Evolutionary conservation across 2,797 vertebrate species (phyloP).

Genomic region (Microtus obscurus): DNA sequence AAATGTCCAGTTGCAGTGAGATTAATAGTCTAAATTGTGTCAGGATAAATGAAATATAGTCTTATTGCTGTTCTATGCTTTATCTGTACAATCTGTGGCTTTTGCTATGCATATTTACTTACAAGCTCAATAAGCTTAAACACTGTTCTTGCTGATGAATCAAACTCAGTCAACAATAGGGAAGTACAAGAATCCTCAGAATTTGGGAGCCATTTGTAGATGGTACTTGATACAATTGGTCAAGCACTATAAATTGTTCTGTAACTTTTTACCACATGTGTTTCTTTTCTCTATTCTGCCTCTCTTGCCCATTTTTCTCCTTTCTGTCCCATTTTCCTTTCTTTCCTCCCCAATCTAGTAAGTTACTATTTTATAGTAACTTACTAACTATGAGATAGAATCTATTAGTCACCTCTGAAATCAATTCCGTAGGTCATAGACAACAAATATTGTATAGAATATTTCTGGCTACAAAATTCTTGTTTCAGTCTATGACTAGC

Average conservation of each 20-base stretch:
- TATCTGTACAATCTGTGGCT: slow-evolving; percentile 56
- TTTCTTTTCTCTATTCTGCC: neutral
- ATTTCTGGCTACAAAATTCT: neutral
- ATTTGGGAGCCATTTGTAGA: neutral
- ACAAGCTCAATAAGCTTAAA: slow-evolving; percentile 49
- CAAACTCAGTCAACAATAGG: neutral
- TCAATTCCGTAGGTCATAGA: neutral
- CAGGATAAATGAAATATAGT: slow-evolving; percentile 68
- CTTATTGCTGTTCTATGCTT: slow-evolving; percentile 40
- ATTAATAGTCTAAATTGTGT: slow-evolving; percentile 68
- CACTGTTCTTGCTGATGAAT: slow-evolving; percentile 40
- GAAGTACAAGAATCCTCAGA: neutral
- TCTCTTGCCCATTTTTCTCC: neutral
- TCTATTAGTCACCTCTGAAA: slow-evolving; percentile 7
- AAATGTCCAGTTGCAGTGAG: slow-evolving; percentile 61
- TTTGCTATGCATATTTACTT: slow-evolving; percentile 40
- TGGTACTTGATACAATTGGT: neutral
- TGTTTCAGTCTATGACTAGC: neutral
- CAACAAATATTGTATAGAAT: neutral
- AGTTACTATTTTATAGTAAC: neutral
- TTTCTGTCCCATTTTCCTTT: slow-evolving; percentile 24
- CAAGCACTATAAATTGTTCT: neutral
- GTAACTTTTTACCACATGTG: neutral
- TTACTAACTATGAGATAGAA: slow-evolving; percentile 13
- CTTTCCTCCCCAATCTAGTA: neutral